These are phyloP conservation scores for Drosophila teissieri DNA, from an alignment of 1,140 invertebrate genomes.

Conservation along the genomic window DNA sequence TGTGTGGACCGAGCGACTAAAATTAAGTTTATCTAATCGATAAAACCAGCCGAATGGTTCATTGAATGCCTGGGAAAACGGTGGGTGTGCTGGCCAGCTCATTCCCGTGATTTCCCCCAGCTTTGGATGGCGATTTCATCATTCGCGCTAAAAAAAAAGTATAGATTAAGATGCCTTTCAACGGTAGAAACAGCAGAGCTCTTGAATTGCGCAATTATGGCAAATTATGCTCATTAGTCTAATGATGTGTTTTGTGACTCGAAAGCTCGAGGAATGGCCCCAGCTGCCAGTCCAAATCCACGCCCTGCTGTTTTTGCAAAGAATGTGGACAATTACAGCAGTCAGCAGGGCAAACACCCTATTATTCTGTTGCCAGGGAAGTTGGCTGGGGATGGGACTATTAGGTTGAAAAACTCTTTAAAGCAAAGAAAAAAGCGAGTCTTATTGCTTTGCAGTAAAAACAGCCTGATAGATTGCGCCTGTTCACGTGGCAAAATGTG, in stretches of 20 bases:
- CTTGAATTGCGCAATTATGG: conserved; percentile 62
- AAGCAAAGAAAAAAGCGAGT: background rate
- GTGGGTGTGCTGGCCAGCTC: conserved; percentile 11
- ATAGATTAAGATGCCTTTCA: conserved; percentile 23
- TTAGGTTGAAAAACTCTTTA: background rate
- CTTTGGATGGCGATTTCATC: conserved; percentile 42
- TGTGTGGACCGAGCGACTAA: conserved; percentile 65
- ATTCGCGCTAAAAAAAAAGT: conserved; percentile 17
- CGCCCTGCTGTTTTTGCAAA: conserved; percentile 37
- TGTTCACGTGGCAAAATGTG: background rate
- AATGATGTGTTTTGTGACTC: conserved; percentile 73
- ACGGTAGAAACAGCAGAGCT: conserved; percentile 13
- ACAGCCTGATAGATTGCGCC: no score
- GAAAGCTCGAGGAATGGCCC: conserved; percentile 18
- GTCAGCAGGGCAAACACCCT: conserved; percentile 20
- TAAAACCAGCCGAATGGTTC: conserved; percentile 56
- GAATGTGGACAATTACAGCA: conserved; percentile 26
- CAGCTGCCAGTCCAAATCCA: conserved; percentile 18
- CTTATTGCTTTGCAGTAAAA: no score
- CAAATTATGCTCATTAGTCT: conserved; percentile 78
- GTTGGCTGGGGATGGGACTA: background rate
- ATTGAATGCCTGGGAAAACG: conserved; percentile 34
- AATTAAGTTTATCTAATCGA: conserved; percentile 83
- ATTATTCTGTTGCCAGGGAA: conserved; percentile 15
- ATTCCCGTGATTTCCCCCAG: conserved; percentile 44